Evolutionary conservation across 53 echinoderm and acorn worm genomes (phyloP).

Genomic region (Temnopleurus reevesii): DNA sequence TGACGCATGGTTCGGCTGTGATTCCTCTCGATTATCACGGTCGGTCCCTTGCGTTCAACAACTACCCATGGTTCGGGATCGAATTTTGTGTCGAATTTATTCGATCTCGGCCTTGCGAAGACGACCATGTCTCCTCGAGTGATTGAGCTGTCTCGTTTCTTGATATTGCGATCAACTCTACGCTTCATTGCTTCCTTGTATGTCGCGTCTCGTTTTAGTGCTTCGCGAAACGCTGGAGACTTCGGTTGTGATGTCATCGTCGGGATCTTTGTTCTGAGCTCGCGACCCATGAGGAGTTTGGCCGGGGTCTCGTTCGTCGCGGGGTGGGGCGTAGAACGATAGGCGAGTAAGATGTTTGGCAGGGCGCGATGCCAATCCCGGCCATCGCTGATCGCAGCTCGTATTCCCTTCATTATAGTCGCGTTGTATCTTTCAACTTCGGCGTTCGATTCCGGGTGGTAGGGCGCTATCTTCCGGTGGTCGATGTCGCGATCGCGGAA

Average conservation of each 20-base stretch:
- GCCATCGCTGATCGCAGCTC: too few species aligned
- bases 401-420: too few species aligned
- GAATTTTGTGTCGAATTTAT: neutral
- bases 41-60: neutral
- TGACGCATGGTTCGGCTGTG: too few species aligned
- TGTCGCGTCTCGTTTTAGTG: conserved; percentile 12
- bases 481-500: too few species aligned
- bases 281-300: conserved; percentile 50
- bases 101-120: neutral
- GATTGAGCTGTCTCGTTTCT: conserved; percentile 24
- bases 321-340: conserved; percentile 44
- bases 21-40: too few species aligned
- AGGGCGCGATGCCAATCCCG: conserved; percentile 58
- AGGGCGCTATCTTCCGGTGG: too few species aligned
- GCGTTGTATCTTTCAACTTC: too few species aligned
- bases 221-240: neutral
- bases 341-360: neutral
- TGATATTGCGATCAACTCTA: conserved; percentile 28
- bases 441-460: too few species aligned
- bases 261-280: conserved; percentile 58
- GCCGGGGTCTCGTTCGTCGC: conserved; percentile 38
- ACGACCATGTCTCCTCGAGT: conserved; percentile 55
- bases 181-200: conserved; percentile 41
- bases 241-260: too few species aligned
- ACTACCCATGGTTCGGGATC: neutral